phyloP scores from a whole-genome alignment of 2,113 vertebrate genomes.

The Lophochroa leadbeateri region DNA sequence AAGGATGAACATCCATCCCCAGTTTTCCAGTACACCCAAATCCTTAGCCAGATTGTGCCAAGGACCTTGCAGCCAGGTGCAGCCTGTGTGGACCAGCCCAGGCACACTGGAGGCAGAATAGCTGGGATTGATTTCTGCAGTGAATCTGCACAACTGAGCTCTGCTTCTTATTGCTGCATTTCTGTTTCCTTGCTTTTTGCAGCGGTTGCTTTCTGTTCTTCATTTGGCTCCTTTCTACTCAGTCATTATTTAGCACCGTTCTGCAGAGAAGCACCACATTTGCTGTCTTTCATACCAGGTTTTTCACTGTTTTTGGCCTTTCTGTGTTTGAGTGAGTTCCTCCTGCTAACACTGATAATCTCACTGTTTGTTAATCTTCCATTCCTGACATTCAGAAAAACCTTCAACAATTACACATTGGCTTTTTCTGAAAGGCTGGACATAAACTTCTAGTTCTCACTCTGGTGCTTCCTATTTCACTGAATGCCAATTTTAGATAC shows the following conservation, averaged over 20 bases:
- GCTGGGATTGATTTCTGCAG: not conserved
- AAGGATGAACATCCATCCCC: not conserved
- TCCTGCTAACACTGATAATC: not conserved
- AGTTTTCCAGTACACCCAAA: not conserved
- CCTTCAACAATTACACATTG: not conserved
- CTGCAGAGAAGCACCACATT: not conserved
- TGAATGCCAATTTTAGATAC: not conserved
- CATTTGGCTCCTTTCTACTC: not conserved
- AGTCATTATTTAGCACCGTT: not conserved
- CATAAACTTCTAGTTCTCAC: not conserved
- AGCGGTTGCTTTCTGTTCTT: not conserved
- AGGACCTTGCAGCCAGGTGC: not conserved
- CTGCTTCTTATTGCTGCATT: accelerated
- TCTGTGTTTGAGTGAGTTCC: not conserved
- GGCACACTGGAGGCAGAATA: accelerated
- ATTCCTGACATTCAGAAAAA: conserved; percentile 28
- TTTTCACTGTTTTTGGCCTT: conserved; percentile 25
- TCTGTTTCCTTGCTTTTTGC: not conserved
- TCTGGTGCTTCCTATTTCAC: not conserved
- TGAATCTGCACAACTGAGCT: accelerated
- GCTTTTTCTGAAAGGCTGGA: conserved; percentile 2
- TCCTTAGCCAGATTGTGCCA: not conserved
- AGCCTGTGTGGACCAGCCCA: not conserved
- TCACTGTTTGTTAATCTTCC: conserved; percentile 22
- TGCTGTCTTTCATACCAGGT: conserved; percentile 32